Evolutionary conservation across 1,140 invertebrate genomes (phyloP), one percentile per base, ranked within the genome.

Genomic region (Aleiodes sp.): DNA sequence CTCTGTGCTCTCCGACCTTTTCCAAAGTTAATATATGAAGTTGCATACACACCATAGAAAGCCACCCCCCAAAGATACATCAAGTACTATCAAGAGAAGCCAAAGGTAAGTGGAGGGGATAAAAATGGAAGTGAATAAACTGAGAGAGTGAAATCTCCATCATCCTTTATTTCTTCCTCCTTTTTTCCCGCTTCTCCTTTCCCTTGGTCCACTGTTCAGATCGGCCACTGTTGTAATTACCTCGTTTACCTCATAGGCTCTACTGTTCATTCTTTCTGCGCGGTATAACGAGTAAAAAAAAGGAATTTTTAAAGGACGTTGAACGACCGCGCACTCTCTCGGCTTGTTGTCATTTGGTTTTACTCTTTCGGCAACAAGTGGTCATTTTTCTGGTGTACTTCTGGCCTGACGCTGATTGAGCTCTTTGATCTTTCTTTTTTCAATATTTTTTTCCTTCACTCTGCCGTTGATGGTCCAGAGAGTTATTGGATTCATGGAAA

Each of bases 151-250:
- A n/a, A n/a, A n/a, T n/a, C n/a, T n/a, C n/a, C n/a, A 16, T 43
- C 19, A 16, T 2, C 37, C 2, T 46, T 52, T 52, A 24, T 26
- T 52, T 24, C 26, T 24, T 24, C 21, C 16, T 24, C 46, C 8
- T 21, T 21, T 21, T 10, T 35, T 10, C 31, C 31, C 4, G 4
- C 31, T 35, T 10, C 31, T 35, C 31, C 31, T 35, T 4, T 10
- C 10, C 31, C 10, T 35, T 35, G 31, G 31, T 35, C 4, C 31
- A 4, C 10, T 52, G 46, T 6, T 8, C 19, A 24, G 46, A 52
- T 52, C 21, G 21, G 46, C 46, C 46, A 52, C 46, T 52, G 46
- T 52, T 52, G 46, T 52, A 52, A 52, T 52, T 52, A 52, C 46
- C 46, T 52, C 46, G 46, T 52, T 52, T 52, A 52, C 46, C 46